Evolutionary conservation across 2,797 vertebrate species (phyloP), one percentile per base, ranked within the genome.

Genomic region (Knipowitschia caucasica): DNA sequence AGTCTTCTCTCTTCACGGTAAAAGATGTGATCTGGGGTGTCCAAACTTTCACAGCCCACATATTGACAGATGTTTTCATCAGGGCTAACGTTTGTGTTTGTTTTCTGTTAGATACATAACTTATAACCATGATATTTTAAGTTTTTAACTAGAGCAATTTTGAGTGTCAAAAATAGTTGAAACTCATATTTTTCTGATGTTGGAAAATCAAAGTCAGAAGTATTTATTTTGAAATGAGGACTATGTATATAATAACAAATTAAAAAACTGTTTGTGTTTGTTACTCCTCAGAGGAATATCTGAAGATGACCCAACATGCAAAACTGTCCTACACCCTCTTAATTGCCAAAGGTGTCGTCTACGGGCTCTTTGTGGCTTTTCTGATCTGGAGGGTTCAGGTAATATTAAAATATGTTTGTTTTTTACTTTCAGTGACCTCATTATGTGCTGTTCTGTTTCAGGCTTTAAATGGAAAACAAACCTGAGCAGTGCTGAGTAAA

Each of bases 341-440:
- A 2, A 78, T 89, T 24, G 0, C 27, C 34, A 91, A 92, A 84
- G 83, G 88, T 73, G n/a, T 39, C 44, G 3, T 86, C 33, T 91
- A 89, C 4, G 88, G 83, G 10, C 49, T 71, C 20, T 75, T 90
- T n/a, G 64, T 90, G 4, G 3, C 36, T 4, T 14, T 78, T 38
- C 15, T 89, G 64, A 50, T 86, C 3, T 83, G 67, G 76, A 86
- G 52, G 69, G 45, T 82, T 9, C 69, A 78, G 86, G 88, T 91
- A 27, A 69, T 36, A 2, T 10, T 10, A 35, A 24, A 26, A 26
- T 5, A 44, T 33, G 17, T 18, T 23, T 47, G 0, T 3, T 27
- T n/a, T 0, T 54, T 15, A 31, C 40, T 15, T 15, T 35, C 0
- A 34, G 5, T 17, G 30, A 4, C 5, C 20, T 11, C 35, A 21